Evolutionary conservation across 2,888 invertebrate species (phyloP).

Genomic region (Ceramica pisi): DNA sequence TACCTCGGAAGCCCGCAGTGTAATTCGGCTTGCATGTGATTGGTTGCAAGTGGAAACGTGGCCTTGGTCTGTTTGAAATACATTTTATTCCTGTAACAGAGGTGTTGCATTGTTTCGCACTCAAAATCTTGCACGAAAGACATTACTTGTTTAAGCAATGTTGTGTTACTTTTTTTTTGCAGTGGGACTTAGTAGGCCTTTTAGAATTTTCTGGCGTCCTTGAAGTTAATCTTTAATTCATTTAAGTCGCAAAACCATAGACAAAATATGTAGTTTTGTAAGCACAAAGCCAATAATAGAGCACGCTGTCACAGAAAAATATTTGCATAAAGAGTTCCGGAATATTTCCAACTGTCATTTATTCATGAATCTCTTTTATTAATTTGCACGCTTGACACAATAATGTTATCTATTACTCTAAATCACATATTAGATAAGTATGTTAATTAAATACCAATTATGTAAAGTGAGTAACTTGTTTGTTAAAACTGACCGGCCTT

Average conservation of each 20-base stretch:
- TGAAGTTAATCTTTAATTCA: too few species aligned
- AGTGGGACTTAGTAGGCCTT: neutral
- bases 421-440: conserved; percentile 32
- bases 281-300: neutral
- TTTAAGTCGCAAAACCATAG: neutral
- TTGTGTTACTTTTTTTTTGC: neutral
- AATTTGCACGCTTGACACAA: conserved; percentile 28
- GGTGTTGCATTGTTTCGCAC: neutral
- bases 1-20: too few species aligned
- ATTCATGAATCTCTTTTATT: conserved; percentile 20
- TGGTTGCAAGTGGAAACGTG: too few species aligned
- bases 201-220: neutral
- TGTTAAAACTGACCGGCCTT: conserved; percentile 25
- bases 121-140: neutral
- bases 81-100: too few species aligned
- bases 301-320: too few species aligned
- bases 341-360: conserved; percentile 10
- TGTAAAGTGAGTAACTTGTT: conserved; percentile 35
- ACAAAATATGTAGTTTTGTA: neutral
- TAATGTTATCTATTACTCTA: conserved; percentile 25
- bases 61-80: too few species aligned
- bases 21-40: too few species aligned
- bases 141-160: neutral
- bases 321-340: conserved; percentile 22
- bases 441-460: conserved; percentile 35